A percentile compares a stretch with the other conserved stretches of the same genome.
These are phyloP conservation scores for Malacoraja senta DNA, from an alignment of 2,797 vertebrate genomes.

Conservation along the genomic window DNA sequence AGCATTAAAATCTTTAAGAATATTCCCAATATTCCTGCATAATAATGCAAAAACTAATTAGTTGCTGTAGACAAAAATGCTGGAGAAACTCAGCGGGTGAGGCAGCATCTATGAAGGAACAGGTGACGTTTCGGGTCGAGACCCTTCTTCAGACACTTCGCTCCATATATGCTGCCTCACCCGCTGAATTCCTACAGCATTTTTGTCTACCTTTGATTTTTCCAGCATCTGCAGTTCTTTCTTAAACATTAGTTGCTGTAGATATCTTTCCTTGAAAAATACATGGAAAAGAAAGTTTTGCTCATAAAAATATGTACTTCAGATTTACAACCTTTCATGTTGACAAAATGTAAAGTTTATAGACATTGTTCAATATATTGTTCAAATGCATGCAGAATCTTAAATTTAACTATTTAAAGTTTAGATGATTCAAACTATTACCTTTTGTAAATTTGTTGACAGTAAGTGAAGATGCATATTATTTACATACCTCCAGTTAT, in stretches of 20 bases:
- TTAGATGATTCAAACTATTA: not conserved
- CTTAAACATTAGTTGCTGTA: not conserved
- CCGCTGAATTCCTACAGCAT: too few relatives aligned
- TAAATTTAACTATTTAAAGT: not conserved
- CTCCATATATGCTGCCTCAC: too few relatives aligned
- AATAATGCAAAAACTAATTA: not conserved
- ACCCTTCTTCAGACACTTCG: too few relatives aligned
- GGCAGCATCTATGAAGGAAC: too few relatives aligned
- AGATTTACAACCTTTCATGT: not conserved
- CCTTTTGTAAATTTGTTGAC: not conserved
- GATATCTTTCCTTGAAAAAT: not conserved
- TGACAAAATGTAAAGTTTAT: not conserved
- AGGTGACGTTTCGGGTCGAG: too few relatives aligned
- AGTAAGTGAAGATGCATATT: not conserved
- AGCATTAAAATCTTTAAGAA: not conserved
- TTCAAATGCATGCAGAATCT: not conserved
- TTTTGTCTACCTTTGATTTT: too few relatives aligned
- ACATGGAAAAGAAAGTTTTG: not conserved
- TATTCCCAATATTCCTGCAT: not conserved
- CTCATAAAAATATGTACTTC: not conserved
- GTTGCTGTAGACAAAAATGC: not conserved
- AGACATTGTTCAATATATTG: not conserved
- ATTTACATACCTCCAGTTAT: not conserved
- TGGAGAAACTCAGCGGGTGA: too few relatives aligned
- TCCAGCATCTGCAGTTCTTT: too few relatives aligned